Conservation (phyloP, 2,797 vertebrate genomes). For the Jordanella pulchra region DNA sequence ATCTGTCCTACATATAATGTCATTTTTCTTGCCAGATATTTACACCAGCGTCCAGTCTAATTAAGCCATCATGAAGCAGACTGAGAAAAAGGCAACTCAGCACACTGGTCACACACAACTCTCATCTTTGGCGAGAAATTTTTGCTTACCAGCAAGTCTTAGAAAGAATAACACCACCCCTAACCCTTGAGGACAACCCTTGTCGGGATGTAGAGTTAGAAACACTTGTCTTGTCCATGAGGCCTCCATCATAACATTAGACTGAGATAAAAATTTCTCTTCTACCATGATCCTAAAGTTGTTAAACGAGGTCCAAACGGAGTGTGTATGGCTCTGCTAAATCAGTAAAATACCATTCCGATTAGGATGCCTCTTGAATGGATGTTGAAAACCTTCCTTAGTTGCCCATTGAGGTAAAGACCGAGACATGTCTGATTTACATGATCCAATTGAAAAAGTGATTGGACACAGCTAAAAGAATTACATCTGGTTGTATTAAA, state of each 20-base stretch:
- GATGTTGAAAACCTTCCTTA: too few species aligned
- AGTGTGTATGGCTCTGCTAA: too few species aligned
- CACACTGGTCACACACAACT: neutral
- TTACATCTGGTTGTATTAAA: too few species aligned
- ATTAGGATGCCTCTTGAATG: too few species aligned
- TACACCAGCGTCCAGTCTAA: slow-evolving; percentile 28
- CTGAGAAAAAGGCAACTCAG: slow-evolving; percentile 12
- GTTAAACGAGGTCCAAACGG: neutral
- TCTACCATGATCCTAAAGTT: neutral
- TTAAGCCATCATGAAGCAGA: slow-evolving; percentile 44
- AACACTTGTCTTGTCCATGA: neutral
- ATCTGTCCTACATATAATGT: slow-evolving; percentile 3
- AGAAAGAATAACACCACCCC: neutral
- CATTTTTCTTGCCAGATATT: neutral
- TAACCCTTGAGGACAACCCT: neutral
- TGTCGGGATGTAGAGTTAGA: neutral
- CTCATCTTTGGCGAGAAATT: neutral
- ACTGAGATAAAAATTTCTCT: neutral
- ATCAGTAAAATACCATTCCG: too few species aligned
- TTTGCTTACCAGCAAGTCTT: neutral
- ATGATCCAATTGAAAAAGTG: too few species aligned
- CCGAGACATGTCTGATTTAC: too few species aligned
- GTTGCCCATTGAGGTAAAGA: too few species aligned
- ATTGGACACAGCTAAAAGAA: too few species aligned
- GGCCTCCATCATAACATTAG: neutral